Evolutionary conservation across 1,140 invertebrate genomes (phyloP), one percentile per base, ranked within the genome.

Genomic region (Hestina assimilis): DNA sequence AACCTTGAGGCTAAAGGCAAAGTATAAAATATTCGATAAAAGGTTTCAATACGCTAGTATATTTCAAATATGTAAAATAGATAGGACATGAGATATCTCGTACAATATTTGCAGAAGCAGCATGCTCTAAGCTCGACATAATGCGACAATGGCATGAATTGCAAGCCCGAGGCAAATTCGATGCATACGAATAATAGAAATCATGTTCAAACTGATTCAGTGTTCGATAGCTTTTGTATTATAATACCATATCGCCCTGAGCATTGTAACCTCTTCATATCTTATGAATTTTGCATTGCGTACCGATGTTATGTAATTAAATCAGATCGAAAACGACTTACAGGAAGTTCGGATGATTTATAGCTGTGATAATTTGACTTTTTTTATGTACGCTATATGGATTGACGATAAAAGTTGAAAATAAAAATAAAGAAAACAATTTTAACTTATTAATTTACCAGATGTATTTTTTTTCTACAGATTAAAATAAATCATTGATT

Each of bases 131-230:
- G 24, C 21, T 12, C 38, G 55, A 61, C 52, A 35, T 47, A 50
- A 48, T 38, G 43, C 54, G 60, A 57, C 60, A 53, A 47, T 28
- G 23, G 33, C 48, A 40, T 52, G 48, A 47, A 66, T 66, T 59
- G 63, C 58, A 63, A 65, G 70, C 58, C 31, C 15, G 53, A 57
- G 71, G 71, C 71, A 59, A 75, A 73, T 57, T 71, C 69, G 63
- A 72, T 78, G 66, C 66, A 69, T 68, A 66, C 65, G 71, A 75
- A 76, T 79, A 76, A 76, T 79, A 74, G 73, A 69, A 75, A 74
- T 75, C 62, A 62, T 58, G 59, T 59, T 50, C 42, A 19, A 23
- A 41, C 31, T 60, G 63, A 66, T 59, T 53, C 57, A 59, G 14
- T 47, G n/a, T 41, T 33, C 43, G 57, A 59, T 59, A 59, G 57